Evolutionary conservation across 2,113 vertebrate genomes (phyloP), one percentile per base, ranked within the genome.

Genomic region (Amia ocellicauda): DNA sequence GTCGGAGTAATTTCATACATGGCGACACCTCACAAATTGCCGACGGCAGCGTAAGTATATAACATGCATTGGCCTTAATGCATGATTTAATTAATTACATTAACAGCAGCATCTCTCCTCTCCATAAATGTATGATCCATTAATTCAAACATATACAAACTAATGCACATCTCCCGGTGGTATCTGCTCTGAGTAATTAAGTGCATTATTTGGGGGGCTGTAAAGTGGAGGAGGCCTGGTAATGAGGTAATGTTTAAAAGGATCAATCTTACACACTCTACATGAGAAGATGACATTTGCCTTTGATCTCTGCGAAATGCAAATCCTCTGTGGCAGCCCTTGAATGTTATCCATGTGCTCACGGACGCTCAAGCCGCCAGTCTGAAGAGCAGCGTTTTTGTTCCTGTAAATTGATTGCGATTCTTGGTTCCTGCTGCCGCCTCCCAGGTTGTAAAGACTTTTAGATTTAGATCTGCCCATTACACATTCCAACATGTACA

Each of bases 221-320:
- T 42, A 49, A 50, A 47, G 42, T 29, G 53, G 54, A 29, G 36
- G 20, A 49, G 20, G 4, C 20, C 43, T 20, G 56, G 27, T 58
- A 63, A 59, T 53, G 67, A 69, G 67, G 13, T 22, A 55, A 59
- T 64, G 67, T 61, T 60, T 43, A 60, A 59, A 67, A 69, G 64
- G 68, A 70, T 53, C 56, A 60, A 59, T 67, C 58, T 74, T 68
- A 67, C 67, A 70, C 60, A 53, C 53, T 24, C 58, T 49, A n/a
- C 51, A 20, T 42, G 42, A 54, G 13, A 27, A 16, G 22, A 41
- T 67, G 64, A 22, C 26, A 23, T 54, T 67, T 50, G 3, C 7
- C 74, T 75, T 72, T 69, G 63, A 67, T 69, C 73, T 56, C 22
- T 16, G 24, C 22, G 62, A 53, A 64, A 67, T 58, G 57, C 62